Base-by-base conservation (phyloP, 2,888 invertebrate genomes). In the Cryptocephalus primarius region DNA sequence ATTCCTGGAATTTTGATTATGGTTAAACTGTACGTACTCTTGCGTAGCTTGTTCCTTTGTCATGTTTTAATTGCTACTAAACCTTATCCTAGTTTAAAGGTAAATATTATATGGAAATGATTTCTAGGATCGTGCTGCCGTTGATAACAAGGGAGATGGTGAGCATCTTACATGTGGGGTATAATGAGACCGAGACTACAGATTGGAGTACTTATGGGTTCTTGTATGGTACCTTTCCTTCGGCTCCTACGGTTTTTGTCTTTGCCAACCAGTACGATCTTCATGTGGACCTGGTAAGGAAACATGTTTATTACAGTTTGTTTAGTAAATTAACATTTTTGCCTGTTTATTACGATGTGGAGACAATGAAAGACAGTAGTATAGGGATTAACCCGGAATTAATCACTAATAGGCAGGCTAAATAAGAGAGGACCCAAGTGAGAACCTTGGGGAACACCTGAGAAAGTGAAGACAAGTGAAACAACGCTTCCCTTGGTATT, bases 181-280 rank as follows among this genome's bases (percentile, higher is more conserved):
- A 64, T 0, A 82, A 84, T 61, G 75, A 78, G 11, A 80, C 84
- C 12, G 87, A 88, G 57, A 88, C 89, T 0, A 74, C 80, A 9
- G 87, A 91, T 53, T 72, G 91, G 47, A 88, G 91, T 55, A 93
- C 91, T 38, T 95, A 89, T 67, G 95, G 91, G 0, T 96, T 96
- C 71, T 75, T 96, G 0, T 95, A 95, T 65, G 95, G 96, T 45
- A 94, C 94, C 1, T 88, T 96, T 68, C 96, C 96, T 0, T 84
- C 93, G 1, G 95, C 95, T 1, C 95, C 95, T 0, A 91, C 91
- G n/a, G 89, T 93, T 0, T 94, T 95, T 67, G 91, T 96, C 3
- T 92, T 93, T 69, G 90, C 95, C 1, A 80, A 87, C 39, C 83
- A 90, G 53, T 94, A 93, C 66, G 81, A 83, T 55, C 70, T 91